Evolutionary conservation across 2,888 invertebrate species (phyloP).

Genomic region (Cheilosia pagana): DNA sequence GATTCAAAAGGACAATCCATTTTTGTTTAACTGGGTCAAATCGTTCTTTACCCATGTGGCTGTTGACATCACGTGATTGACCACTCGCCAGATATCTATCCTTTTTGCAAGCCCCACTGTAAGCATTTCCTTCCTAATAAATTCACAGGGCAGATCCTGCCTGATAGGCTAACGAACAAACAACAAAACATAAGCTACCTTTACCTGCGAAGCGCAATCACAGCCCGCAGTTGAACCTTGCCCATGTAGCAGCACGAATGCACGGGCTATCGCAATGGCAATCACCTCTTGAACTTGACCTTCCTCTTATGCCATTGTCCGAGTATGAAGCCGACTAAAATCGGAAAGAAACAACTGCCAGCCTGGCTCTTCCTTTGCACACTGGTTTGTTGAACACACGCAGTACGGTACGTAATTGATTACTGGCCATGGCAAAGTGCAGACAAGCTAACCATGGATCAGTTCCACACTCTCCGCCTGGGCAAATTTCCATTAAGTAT

Average conservation of each 20-base stretch:
- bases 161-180: slow-evolving; percentile 21
- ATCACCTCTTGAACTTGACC: slow-evolving; percentile 75
- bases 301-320: slow-evolving; percentile 49
- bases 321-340: slow-evolving; percentile 19
- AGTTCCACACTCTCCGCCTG: slow-evolving; percentile 74
- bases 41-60: neutral
- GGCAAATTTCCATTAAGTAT: slow-evolving; percentile 74
- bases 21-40: slow-evolving; percentile 10
- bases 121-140: slow-evolving; percentile 22
- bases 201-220: slow-evolving; percentile 59
- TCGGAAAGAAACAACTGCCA: slow-evolving; percentile 46
- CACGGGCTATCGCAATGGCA: slow-evolving; percentile 44
- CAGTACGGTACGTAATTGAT: slow-evolving; percentile 68
- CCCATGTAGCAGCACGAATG: slow-evolving; percentile 39
- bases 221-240: slow-evolving; percentile 65
- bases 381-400: no score
- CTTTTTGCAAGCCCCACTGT: neutral
- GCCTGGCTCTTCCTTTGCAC: slow-evolving; percentile 42
- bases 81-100: neutral
- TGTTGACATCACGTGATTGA: slow-evolving; percentile 26
- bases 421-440: slow-evolving; percentile 74
- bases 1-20: neutral
- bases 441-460: slow-evolving; percentile 75
- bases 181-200: neutral
- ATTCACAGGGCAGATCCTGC: slow-evolving; percentile 12